Evolutionary conservation across 1,140 invertebrate genomes (phyloP).

Genomic region (Phenacoccus solenopsis): DNA sequence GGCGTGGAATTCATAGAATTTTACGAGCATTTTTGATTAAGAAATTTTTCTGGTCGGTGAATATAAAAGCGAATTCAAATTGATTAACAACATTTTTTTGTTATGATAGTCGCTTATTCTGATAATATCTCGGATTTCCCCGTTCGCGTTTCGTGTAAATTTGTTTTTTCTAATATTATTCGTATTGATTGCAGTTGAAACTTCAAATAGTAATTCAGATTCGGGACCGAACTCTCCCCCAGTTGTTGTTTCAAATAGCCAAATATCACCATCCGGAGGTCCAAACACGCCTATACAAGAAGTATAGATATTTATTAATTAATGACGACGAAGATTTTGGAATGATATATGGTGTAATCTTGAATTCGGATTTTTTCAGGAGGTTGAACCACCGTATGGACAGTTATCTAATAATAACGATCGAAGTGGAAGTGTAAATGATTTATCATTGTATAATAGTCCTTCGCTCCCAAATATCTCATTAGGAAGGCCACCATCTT

Average conservation of each 20-base stretch:
- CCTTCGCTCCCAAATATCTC: constrained; percentile 95
- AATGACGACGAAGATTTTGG: background rate
- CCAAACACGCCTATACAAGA: constrained; percentile 35
- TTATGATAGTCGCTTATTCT: no score
- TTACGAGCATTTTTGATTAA: no score
- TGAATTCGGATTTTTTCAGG: constrained; percentile 33
- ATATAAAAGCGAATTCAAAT: no score
- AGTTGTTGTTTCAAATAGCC: constrained; percentile 40
- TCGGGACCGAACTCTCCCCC: constrained; percentile 70
- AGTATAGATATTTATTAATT: constrained; percentile 23
- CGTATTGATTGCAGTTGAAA: constrained; percentile 27
- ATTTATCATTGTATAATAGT: constrained; percentile 73
- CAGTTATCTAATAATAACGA: constrained; percentile 39
- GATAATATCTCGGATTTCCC: no score
- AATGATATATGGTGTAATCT: background rate
- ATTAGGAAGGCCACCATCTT: constrained; percentile 60
- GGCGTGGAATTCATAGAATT: no score
- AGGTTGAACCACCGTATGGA: constrained; percentile 42
- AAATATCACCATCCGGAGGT: constrained; percentile 42
- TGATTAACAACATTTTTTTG: no score
- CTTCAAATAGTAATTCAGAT: constrained; percentile 57
- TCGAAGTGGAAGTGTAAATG: constrained; percentile 41
- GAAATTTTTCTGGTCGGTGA: no score
- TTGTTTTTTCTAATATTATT: background rate
- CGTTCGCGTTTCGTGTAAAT: no score